These are phyloP conservation scores for Solenodon paradoxus DNA, from an alignment of 2,113 vertebrate genomes.

Conservation along the genomic window DNA sequence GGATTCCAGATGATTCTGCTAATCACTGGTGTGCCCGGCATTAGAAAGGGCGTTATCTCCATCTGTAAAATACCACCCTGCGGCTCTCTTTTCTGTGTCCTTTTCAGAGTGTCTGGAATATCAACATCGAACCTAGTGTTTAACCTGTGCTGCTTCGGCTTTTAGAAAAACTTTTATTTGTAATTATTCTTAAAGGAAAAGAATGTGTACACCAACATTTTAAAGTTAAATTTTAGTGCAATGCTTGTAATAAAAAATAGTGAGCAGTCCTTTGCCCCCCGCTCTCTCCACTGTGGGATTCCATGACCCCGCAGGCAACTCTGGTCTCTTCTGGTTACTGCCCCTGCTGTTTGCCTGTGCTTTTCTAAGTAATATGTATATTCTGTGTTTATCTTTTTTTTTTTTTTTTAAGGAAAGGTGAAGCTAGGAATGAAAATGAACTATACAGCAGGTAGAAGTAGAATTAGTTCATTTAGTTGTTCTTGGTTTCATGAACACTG, in stretches of 20 bases:
- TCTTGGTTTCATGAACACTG: too few relatives aligned
- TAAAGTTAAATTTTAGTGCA: background rate
- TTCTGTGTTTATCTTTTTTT: too few relatives aligned
- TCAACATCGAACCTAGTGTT: background rate
- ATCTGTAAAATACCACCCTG: background rate
- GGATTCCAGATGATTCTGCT: conserved; percentile 32
- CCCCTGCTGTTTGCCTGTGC: background rate
- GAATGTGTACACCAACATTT: background rate
- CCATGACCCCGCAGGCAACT: background rate
- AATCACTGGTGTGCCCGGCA: background rate
- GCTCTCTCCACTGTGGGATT: too few relatives aligned
- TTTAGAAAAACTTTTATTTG: background rate
- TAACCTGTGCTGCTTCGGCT: background rate
- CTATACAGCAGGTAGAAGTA: too few relatives aligned
- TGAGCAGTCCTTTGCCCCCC: background rate
- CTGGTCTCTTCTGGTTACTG: background rate
- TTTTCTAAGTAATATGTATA: background rate
- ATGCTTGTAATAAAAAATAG: background rate
- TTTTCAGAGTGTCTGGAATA: background rate
- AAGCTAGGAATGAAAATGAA: too few relatives aligned
- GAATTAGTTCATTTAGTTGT: too few relatives aligned
- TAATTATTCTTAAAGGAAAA: conserved; percentile 7
- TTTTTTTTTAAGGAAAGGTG: too few relatives aligned
- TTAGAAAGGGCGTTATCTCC: background rate
- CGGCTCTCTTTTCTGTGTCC: background rate